phyloP scores from a whole-genome alignment of 2,888 invertebrate genomes.

The Altica lythri region DNA sequence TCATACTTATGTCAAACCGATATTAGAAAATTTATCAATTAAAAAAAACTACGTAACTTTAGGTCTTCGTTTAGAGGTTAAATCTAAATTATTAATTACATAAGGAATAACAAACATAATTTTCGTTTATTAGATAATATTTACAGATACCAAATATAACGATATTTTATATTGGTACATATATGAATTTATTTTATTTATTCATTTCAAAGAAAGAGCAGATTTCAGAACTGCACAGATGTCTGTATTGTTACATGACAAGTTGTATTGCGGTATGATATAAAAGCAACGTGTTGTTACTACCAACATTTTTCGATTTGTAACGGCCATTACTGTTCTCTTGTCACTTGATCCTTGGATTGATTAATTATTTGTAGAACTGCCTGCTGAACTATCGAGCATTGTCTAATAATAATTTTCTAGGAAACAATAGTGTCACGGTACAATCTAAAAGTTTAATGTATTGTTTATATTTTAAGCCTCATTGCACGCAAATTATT shows the following conservation, averaged over 20 bases:
- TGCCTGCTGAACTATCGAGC: conserved; percentile 2
- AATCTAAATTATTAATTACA: no score
- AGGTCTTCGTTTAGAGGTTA: no score
- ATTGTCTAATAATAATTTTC: conserved; percentile 30
- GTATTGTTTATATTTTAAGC: conserved; percentile 32
- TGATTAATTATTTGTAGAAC: conserved; percentile 32
- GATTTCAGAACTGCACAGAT: conserved; percentile 4
- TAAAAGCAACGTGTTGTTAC: conserved; percentile 17
- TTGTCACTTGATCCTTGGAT: conserved; percentile 33
- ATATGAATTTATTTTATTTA: no score
- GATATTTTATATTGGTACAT: no score
- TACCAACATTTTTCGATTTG: conserved; percentile 21
- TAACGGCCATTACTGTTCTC: conserved; percentile 27
- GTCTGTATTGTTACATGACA: conserved; percentile 6
- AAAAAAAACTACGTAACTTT: no score
- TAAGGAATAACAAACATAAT: no score
- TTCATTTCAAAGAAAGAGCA: no score
- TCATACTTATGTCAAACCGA: no score
- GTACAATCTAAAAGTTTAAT: conserved; percentile 23
- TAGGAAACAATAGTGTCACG: conserved; percentile 29
- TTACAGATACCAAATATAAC: no score
- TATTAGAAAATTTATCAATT: no score
- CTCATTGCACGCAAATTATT: conserved; percentile 24
- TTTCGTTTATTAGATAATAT: no score
- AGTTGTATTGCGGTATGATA: background rate